Conservation (phyloP, 2,113 vertebrate species). For the Mesembrinibis cayennensis region DNA sequence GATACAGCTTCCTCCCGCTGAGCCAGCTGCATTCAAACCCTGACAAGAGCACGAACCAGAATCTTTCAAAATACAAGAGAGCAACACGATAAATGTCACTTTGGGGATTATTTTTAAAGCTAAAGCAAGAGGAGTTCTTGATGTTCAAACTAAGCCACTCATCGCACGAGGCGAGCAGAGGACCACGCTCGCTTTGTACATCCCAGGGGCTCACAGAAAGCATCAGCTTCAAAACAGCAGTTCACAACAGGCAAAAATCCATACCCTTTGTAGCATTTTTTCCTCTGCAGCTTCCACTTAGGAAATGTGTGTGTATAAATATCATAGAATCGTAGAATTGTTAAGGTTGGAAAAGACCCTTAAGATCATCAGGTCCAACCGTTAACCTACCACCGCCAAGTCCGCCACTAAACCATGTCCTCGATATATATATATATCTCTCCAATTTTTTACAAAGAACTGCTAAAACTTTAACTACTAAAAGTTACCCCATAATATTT, state of each 20-base stretch:
- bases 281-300: not conserved
- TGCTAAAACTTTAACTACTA: not conserved
- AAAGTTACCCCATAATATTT: not conserved
- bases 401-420: too few species aligned
- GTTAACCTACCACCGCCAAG: too few species aligned
- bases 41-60: not conserved
- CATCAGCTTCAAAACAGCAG: not conserved
- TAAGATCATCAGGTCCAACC: too few species aligned
- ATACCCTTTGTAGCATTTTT: not conserved
- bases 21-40: not conserved
- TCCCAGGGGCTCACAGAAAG: not conserved
- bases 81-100: accelerated
- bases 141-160: not conserved
- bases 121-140: not conserved
- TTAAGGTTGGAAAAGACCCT: too few species aligned
- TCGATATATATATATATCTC: too few species aligned
- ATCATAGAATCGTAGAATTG: too few species aligned
- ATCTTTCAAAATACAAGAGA: not conserved
- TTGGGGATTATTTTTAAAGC: not conserved
- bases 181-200: accelerated
- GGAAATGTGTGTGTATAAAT: not conserved
- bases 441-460: not conserved
- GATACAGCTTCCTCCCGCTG: accelerated
- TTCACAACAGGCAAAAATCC: not conserved
- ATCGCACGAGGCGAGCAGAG: not conserved